Evolutionary conservation across 2,113 vertebrate species (phyloP).

Genomic region (Sylvietta virens): DNA sequence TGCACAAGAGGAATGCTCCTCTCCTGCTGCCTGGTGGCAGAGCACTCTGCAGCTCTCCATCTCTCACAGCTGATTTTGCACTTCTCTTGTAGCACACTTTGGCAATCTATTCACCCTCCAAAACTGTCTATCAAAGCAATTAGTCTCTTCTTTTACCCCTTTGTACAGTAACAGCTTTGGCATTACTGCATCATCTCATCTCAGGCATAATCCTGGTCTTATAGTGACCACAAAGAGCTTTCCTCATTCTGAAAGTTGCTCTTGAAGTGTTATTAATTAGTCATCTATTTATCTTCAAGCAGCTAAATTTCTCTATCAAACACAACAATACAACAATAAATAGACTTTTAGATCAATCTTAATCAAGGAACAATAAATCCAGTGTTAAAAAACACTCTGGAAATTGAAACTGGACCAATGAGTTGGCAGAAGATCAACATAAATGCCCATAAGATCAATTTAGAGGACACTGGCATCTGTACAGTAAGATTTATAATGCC

Average conservation of each 20-base stretch:
- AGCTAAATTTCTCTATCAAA: background rate
- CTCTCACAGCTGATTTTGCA: background rate
- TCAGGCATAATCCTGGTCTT: background rate
- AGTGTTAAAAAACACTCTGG: background rate
- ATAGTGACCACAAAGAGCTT: accelerated
- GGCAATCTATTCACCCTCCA: background rate
- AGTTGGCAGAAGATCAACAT: background rate
- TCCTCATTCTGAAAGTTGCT: background rate
- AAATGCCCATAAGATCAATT: background rate
- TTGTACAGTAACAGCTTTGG: background rate
- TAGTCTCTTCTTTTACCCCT: background rate
- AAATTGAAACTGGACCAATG: background rate
- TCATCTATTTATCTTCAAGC: background rate
- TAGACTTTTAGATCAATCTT: background rate
- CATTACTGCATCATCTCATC: background rate
- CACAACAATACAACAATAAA: background rate
- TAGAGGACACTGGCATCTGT: background rate
- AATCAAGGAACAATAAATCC: background rate
- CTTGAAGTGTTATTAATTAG: background rate
- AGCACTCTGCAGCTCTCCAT: background rate
- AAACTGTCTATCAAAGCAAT: background rate
- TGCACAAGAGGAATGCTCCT: background rate
- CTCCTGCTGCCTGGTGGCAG: background rate
- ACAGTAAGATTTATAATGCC: background rate
- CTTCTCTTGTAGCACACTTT: background rate